phyloP scores from a whole-genome alignment of 2,888 invertebrate genomes.

The Autographa pulchrina region DNA sequence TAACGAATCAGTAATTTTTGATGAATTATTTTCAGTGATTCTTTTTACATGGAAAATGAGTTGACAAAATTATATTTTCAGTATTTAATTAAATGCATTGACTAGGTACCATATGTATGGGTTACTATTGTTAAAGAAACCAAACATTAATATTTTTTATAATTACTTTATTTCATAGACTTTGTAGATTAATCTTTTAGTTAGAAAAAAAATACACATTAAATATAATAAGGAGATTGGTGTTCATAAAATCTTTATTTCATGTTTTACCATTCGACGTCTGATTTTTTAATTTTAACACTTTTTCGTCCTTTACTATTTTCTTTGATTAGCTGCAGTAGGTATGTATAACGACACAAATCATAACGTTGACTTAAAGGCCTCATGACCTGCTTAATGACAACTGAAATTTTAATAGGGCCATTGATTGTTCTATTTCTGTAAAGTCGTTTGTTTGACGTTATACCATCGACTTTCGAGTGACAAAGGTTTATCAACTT shows the following conservation, averaged over 20 bases:
- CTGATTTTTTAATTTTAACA: no score
- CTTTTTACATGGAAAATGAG: neutral
- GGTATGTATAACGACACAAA: no score
- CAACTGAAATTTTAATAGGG: neutral
- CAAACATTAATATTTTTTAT: no score
- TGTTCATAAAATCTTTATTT: no score
- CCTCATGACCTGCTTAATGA: neutral
- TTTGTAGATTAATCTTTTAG: no score
- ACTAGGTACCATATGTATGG: neutral
- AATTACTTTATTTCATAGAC: no score
- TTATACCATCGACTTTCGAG: neutral
- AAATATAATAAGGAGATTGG: no score
- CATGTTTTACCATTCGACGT: no score
- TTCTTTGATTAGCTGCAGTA: no score
- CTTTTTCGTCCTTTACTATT: no score
- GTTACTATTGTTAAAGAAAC: neutral
- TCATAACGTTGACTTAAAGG: neutral
- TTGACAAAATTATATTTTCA: neutral
- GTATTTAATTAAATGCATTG: neutral
- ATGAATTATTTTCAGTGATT: neutral
- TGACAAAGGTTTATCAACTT: neutral
- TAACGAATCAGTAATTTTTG: slow-evolving; percentile 19
- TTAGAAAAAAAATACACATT: no score
- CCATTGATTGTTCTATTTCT: slow-evolving; percentile 1
- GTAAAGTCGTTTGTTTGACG: neutral